These are phyloP conservation scores for Pica pica DNA, from an alignment of 2,113 vertebrate genomes.

Conservation along the genomic window DNA sequence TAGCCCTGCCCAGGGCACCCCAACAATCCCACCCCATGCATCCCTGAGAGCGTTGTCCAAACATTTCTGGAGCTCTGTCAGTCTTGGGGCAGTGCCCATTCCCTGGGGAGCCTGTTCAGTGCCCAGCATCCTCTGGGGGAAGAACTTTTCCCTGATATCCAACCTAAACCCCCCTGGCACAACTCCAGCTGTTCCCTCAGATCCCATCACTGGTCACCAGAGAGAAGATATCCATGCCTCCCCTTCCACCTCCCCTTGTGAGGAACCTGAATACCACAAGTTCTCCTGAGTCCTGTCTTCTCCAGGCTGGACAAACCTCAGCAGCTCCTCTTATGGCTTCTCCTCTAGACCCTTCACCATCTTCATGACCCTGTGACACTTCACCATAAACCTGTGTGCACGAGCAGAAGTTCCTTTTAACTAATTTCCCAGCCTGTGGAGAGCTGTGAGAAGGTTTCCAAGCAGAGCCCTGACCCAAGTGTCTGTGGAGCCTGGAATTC, in stretches of 20 bases:
- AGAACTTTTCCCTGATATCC: background rate
- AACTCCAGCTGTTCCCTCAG: rapidly evolving
- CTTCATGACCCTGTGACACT: background rate
- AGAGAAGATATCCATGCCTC: background rate
- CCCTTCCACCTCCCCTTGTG: background rate
- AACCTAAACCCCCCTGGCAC: background rate
- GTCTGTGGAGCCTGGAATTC: background rate
- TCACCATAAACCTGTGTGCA: background rate
- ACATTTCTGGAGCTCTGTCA: background rate
- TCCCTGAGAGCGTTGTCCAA: background rate
- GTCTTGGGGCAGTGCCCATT: background rate
- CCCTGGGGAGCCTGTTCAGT: background rate
- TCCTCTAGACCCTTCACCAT: background rate
- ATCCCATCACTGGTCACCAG: background rate
- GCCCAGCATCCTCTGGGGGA: background rate
- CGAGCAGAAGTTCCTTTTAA: background rate
- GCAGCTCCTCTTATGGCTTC: background rate
- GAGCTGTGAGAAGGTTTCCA: background rate
- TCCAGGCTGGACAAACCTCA: background rate
- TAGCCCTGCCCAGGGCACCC: background rate
- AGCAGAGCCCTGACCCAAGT: background rate
- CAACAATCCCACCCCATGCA: rapidly evolving
- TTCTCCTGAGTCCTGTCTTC: background rate
- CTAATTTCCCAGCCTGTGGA: background rate
- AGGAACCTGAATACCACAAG: background rate